Evolutionary conservation across 2,113 vertebrate species (phyloP), one percentile per base, ranked within the genome.

Genomic region (Oncorhynchus keta): DNA sequence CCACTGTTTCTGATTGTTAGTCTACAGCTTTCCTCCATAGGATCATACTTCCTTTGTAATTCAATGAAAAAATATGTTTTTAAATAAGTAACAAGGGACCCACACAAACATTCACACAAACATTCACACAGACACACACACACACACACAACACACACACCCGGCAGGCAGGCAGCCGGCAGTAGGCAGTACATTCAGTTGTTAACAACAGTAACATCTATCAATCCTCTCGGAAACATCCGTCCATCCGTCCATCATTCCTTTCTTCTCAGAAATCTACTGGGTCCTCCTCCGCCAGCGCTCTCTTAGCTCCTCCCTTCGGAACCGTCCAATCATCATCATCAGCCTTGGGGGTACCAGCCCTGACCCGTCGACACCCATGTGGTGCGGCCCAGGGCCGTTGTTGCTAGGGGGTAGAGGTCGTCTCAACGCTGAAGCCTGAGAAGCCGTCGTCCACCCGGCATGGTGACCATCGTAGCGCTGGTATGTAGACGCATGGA

Each of bases 401-500:
- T 76, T 77, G 24, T 75, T 77, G 66, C 79, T 72, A 1, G 93
- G n/a, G 95, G 92, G 0, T 94, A 95, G 89, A 97, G 96, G 64
- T 96, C 87, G 0, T 98, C 96, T 97, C 96, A 22, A 62, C 59
- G n/a, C 59, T 62, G n/a, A 95, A 91, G 75, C 91, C 91, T 0
- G 96, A 94, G 91, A 98, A 97, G 79, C 94, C 96, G 77, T 99
- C 97, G 0, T 99, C 98, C 76, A 96, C 94, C 2, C 94, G 1
- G 51, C 51, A n/a, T 92, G 89, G 0, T 55, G 51, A 18, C 51
- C 51, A 16, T 97, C 95, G 0, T 99, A 99, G 84, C 97, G 96
- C 89, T 99, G 98, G 91, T 99, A 99, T 0, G 95, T 99, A 93
- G 97, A 98, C 82, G 97, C 97, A 69, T 98, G 97, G 22, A 95